Percentiles rank a stretch among this genome's conserved stretches.
Evolutionary conservation across 2,888 invertebrate species (phyloP).

Genomic region (Euplagia quadripunctaria): DNA sequence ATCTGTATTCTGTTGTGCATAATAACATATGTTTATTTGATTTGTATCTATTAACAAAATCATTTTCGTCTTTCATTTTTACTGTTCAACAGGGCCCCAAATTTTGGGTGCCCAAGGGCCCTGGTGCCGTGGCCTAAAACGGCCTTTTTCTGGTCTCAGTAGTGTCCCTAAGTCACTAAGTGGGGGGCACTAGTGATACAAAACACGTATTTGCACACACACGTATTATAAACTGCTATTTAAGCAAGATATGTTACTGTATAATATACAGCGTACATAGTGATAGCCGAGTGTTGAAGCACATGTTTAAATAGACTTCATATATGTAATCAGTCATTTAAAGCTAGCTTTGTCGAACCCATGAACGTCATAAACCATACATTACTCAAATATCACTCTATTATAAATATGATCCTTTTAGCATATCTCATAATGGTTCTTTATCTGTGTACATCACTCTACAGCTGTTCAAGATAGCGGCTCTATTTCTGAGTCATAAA

Average conservation of each 20-base stretch:
- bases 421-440: conserved; percentile 23
- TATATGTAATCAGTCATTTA: background rate
- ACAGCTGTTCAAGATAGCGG: conserved; percentile 44
- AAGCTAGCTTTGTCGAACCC: background rate
- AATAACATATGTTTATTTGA: no score
- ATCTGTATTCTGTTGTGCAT: no score
- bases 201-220: no score
- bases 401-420: conserved; percentile 10
- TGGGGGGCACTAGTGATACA: no score
- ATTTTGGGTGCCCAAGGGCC: no score
- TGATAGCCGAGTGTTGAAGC: background rate
- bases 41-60: no score
- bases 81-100: no score
- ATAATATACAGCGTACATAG: background rate
- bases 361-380: background rate
- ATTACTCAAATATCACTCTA: conserved; percentile 5
- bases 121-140: no score
- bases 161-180: no score
- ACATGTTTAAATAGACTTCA: background rate
- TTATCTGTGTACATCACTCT: conserved; percentile 40
- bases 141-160: background rate
- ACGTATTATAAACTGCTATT: background rate
- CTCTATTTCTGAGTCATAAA: conserved; percentile 55
- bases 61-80: no score
- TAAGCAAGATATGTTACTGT: no score